These are phyloP conservation scores for Rhodophaea formosa DNA, from an alignment of 2,888 invertebrate species.

Conservation along the genomic window DNA sequence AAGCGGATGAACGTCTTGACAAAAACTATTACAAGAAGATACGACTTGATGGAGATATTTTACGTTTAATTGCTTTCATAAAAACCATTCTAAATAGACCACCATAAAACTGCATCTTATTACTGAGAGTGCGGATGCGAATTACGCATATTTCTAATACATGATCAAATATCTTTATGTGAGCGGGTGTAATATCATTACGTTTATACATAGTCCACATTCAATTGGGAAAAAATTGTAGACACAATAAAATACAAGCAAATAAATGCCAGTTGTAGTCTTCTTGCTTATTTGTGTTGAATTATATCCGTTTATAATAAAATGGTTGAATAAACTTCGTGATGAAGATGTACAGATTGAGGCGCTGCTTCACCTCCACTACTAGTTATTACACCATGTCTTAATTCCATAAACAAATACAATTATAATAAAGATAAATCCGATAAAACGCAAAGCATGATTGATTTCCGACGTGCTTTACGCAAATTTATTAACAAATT, in stretches of 20 bases:
- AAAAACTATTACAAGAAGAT: constrained; percentile 7
- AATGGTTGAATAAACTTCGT: neutral
- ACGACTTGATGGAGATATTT: neutral
- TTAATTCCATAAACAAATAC: constrained; percentile 9
- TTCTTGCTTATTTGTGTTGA: too few relatives aligned
- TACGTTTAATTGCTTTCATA: neutral
- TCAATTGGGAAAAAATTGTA: too few relatives aligned
- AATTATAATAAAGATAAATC: constrained; percentile 5
- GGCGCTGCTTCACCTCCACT: neutral
- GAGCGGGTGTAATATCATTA: too few relatives aligned
- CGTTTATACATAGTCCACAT: too few relatives aligned
- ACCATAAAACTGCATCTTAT: neutral
- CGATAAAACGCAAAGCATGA: neutral
- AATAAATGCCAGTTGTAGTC: too few relatives aligned
- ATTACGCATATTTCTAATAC: too few relatives aligned
- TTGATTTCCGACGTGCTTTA: constrained; percentile 9
- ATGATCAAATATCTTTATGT: too few relatives aligned
- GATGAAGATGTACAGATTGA: neutral
- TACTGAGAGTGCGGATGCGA: too few relatives aligned
- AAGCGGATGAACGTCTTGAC: neutral
- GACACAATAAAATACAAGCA: too few relatives aligned
- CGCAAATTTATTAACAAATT: constrained; percentile 9
- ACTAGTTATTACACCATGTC: neutral
- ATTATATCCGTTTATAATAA: too few relatives aligned
- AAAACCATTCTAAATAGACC: constrained; percentile 1